Evolutionary conservation across 2,888 invertebrate species (phyloP).

Genomic region (Nomada lathburiana): DNA sequence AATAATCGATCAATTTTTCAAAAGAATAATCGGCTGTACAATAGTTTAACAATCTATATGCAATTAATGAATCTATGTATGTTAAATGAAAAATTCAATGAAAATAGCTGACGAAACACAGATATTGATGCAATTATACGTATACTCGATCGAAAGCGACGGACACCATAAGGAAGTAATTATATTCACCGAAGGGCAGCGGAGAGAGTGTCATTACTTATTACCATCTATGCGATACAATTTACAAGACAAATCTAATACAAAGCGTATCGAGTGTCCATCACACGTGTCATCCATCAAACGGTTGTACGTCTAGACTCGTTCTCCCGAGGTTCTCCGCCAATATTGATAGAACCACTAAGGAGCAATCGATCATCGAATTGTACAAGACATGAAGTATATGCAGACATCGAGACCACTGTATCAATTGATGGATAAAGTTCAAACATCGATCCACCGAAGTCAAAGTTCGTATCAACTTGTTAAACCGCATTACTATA

Average conservation of each 20-base stretch:
- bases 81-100: not conserved
- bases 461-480: not conserved
- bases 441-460: not conserved
- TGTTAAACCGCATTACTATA: not conserved
- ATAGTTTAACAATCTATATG: not conserved
- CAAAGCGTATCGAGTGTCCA: conserved; percentile 34
- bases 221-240: not conserved
- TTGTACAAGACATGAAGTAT: not conserved
- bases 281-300: conserved; percentile 39
- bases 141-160: not conserved
- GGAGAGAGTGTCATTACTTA: not conserved
- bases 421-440: not conserved
- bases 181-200: not conserved
- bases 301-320: conserved; percentile 19
- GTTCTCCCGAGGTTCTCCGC: conserved; percentile 4
- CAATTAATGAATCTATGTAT: not conserved
- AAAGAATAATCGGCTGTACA: not conserved
- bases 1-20: not conserved
- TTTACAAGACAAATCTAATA: conserved; percentile 32
- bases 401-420: not conserved
- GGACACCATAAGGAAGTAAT: not conserved
- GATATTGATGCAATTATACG: too few relatives aligned
- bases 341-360: conserved; percentile 17
- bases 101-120: too few relatives aligned
- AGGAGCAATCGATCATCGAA: conserved; percentile 25